These are phyloP conservation scores for Chaetodon auriga DNA, from an alignment of 2,113 vertebrate species.

Conservation along the genomic window DNA sequence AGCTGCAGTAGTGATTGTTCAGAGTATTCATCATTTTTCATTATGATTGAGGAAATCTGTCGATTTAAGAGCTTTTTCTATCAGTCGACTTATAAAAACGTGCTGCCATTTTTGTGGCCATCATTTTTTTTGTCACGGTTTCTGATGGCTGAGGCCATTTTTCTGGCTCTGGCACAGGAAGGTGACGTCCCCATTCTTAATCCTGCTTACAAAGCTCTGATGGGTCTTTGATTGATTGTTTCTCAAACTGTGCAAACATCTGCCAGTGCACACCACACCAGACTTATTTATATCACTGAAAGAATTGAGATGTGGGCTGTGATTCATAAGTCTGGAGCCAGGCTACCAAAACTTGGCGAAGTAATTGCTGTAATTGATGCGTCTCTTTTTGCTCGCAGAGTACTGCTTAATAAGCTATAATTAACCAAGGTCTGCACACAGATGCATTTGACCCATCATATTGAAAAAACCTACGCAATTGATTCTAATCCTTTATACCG, in stretches of 20 bases:
- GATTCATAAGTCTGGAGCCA: background rate
- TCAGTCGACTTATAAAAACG: background rate
- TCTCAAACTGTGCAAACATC: slow-evolving; percentile 11
- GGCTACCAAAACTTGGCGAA: background rate
- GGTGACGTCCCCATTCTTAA: background rate
- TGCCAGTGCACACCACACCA: slow-evolving; percentile 6
- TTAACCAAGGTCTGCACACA: background rate
- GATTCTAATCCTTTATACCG: background rate
- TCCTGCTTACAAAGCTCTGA: background rate
- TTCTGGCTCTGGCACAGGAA: background rate
- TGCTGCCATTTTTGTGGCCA: background rate
- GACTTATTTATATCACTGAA: background rate
- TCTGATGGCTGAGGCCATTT: background rate
- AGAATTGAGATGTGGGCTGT: background rate
- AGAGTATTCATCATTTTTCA: background rate
- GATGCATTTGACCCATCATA: background rate
- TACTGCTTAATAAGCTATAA: background rate
- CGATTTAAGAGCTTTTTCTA: background rate
- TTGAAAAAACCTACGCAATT: background rate
- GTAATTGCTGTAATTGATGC: background rate
- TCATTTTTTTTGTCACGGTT: background rate
- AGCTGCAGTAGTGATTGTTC: background rate
- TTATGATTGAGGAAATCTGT: background rate
- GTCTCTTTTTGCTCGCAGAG: background rate
- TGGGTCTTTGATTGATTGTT: slow-evolving; percentile 18